Evolutionary conservation across 2,888 invertebrate genomes (phyloP), one percentile per base, ranked within the genome.

Genomic region (Chaetogeoica ovagalla): DNA sequence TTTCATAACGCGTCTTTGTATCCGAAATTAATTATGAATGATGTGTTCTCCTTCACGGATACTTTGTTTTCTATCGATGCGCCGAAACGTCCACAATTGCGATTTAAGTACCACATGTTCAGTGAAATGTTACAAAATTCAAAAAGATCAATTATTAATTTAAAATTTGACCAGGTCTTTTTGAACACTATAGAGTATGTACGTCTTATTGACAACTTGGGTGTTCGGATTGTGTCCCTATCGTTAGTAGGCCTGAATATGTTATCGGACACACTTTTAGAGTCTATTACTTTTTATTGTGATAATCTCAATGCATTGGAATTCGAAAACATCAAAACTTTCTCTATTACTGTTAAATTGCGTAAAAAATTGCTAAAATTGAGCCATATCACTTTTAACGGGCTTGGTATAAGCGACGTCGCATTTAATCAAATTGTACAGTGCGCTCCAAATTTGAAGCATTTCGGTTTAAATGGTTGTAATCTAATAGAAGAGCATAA

Each of bases 1-100:
- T 76, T 68, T 68, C n/a, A 76, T 48, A 11, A 23, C 17, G 68
- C 76, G 4, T 76, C 76, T 0, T n/a, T 68, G 39, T 59, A 76
- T 48, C 76, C 76, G 2, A 9, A 3, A 17, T 19, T 76, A 6
- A n/a, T n/a, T 9, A 39, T 11, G 4, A 59, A 37, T 19, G 76
- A 76, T 15, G 0, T 48, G 15, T 37, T 76, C 15, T 11, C n/a
- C 11, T 76, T 48, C 23, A n/a, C 19, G 0, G 48, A 48, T 13
- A 43, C 43, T 3, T 43, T 43, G 9, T 48, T 11, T 48, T 48
- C 11, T 3, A 1, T 11, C n/a, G n/a, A n/a, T n/a, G n/a, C n/a
- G n/a, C n/a, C n/a, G n/a, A n/a, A n/a, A n/a, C n/a, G n/a, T n/a
- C n/a, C n/a, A n/a, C 11, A 55, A 19, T 19, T 55, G 19, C 19